These are phyloP conservation scores for Cebus imitator DNA, from an alignment of 2,113 vertebrate genomes.

Conservation along the genomic window DNA sequence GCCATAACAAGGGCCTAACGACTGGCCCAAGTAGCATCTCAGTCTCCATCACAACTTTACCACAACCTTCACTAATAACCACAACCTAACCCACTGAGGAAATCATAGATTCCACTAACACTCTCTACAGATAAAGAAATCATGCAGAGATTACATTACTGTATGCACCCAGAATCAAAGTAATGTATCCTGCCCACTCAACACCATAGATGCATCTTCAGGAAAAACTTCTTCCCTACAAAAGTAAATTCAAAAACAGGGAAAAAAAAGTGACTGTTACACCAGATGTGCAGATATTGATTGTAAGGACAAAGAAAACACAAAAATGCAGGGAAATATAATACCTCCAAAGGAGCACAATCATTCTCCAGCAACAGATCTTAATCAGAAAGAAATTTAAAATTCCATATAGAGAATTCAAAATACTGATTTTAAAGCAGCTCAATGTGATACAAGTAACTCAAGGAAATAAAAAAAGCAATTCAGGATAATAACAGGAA, in stretches of 20 bases:
- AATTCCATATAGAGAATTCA: background rate
- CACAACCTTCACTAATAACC: background rate
- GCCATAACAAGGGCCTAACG: background rate
- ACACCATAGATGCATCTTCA: background rate
- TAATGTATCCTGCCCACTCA: background rate
- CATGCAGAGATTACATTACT: background rate
- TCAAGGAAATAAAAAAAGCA: background rate
- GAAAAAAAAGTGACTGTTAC: background rate
- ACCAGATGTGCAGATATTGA: background rate
- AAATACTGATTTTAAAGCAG: background rate
- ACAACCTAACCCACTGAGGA: background rate
- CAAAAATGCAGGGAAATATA: background rate
- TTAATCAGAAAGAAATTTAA: background rate
- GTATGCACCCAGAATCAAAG: background rate
- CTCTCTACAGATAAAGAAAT: background rate
- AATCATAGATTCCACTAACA: background rate
- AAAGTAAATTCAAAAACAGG: background rate
- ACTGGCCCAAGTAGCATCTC: background rate
- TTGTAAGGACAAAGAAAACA: background rate
- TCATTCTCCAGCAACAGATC: background rate
- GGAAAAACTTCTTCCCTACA: background rate
- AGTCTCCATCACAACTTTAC: background rate
- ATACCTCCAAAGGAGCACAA: background rate
- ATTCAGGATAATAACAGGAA: background rate
- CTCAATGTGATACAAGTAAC: background rate